phyloP scores from a whole-genome alignment of 2,888 invertebrate species.

The Andrena minutula region DNA sequence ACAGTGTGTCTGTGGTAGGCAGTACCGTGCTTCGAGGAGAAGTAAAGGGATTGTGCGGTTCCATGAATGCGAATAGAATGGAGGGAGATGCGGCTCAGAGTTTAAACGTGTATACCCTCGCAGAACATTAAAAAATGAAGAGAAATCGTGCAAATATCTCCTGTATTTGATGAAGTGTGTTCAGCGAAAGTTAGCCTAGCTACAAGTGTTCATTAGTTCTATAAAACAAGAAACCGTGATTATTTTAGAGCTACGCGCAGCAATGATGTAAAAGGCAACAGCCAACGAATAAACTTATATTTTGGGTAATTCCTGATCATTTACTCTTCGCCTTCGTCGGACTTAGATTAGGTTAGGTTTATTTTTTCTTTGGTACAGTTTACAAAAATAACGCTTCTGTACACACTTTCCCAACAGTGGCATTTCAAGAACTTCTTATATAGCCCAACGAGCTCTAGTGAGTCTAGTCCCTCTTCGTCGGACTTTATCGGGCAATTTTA shows the following conservation, averaged over 20 bases:
- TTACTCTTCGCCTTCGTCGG: not conserved
- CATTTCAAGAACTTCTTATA: too few species aligned
- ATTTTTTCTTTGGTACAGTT: too few species aligned
- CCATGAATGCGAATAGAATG: slow-evolving; percentile 70
- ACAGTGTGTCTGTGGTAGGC: slow-evolving; percentile 65
- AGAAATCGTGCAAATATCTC: slow-evolving; percentile 1
- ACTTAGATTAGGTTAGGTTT: too few species aligned
- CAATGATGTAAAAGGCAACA: slow-evolving; percentile 19
- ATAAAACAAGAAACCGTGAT: slow-evolving; percentile 3
- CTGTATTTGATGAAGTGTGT: not conserved
- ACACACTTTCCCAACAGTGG: too few species aligned
- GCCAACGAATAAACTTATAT: slow-evolving; percentile 39
- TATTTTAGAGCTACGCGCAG: slow-evolving; percentile 6
- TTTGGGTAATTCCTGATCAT: slow-evolving; percentile 18
- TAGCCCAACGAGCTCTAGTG: too few species aligned
- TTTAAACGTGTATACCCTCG: slow-evolving; percentile 57
- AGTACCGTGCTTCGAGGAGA: slow-evolving; percentile 62
- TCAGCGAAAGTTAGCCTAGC: not conserved
- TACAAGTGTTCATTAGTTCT: slow-evolving; percentile 14
- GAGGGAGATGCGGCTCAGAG: slow-evolving; percentile 59
- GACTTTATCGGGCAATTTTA: too few species aligned
- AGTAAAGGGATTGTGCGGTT: slow-evolving; percentile 74
- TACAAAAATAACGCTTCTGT: too few species aligned
- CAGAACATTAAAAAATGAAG: slow-evolving; percentile 45
- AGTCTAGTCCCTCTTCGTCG: too few species aligned